Conservation (phyloP, 2,888 invertebrate species). For the Hymenopus coronatus region DNA sequence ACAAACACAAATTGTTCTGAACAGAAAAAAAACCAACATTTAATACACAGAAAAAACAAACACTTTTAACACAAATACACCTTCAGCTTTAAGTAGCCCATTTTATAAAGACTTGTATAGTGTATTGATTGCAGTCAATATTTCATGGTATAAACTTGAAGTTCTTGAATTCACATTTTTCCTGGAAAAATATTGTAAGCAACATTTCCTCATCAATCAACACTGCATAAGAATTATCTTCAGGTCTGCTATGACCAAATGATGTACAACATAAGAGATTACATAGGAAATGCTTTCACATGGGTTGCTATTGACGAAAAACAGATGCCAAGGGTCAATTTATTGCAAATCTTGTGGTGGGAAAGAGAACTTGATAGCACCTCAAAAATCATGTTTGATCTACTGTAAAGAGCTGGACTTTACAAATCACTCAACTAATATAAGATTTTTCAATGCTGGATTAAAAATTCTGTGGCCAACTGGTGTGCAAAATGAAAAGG, state of each 20-base stretch:
- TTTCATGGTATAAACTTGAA: slow-evolving; percentile 3
- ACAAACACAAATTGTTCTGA: background rate
- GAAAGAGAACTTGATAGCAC: background rate
- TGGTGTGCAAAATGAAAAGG: background rate
- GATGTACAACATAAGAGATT: background rate
- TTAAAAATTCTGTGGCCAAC: background rate
- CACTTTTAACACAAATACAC: background rate
- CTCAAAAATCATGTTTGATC: background rate
- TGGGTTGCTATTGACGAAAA: slow-evolving; percentile 1
- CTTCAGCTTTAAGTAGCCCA: background rate
- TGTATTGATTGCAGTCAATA: background rate
- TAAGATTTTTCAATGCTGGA: background rate
- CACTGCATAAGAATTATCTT: background rate
- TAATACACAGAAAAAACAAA: background rate
- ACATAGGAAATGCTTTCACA: background rate
- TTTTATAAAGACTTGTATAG: background rate
- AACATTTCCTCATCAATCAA: background rate
- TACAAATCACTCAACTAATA: background rate
- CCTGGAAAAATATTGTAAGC: background rate
- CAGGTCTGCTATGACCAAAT: background rate
- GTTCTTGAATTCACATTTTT: background rate
- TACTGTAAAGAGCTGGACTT: background rate
- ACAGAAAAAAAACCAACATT: background rate
- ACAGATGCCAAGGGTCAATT: background rate
- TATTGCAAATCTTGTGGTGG: background rate